These are phyloP conservation scores for Pocillopora meandrina DNA, from an alignment of 92 coral and sea anemone species.

Conservation along the genomic window DNA sequence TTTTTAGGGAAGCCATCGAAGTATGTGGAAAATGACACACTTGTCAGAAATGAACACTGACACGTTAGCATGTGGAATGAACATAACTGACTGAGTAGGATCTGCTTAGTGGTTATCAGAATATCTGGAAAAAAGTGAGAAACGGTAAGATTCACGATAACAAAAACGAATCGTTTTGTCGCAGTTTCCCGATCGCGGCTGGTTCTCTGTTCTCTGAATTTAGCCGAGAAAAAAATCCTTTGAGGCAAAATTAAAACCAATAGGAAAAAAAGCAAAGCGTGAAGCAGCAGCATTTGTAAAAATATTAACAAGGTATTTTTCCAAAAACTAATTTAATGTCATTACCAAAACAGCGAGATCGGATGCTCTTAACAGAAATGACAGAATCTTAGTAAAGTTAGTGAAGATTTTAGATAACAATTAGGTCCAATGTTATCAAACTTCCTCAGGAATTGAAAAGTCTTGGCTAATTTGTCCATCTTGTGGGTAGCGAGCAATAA, in stretches of 20 bases:
- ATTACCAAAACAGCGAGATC: neutral
- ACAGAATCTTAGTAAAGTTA: neutral
- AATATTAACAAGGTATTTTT: neutral
- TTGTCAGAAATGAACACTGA: neutral
- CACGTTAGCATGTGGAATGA: neutral
- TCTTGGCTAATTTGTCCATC: neutral
- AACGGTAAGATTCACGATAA: neutral
- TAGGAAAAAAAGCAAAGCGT: neutral
- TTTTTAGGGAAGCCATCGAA: neutral
- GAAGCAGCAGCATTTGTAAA: neutral
- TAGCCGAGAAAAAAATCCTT: neutral
- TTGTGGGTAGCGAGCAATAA: constrained; percentile 26
- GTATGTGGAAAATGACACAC: constrained; percentile 9
- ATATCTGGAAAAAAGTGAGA: constrained; percentile 9
- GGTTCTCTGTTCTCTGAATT: constrained; percentile 1
- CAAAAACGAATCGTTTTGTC: neutral
- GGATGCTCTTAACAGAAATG: neutral
- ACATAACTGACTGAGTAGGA: neutral
- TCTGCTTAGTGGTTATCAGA: neutral
- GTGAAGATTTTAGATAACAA: neutral
- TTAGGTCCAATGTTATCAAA: neutral
- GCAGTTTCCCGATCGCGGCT: neutral
- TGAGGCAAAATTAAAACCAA: constrained; percentile 3
- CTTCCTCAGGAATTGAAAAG: neutral
- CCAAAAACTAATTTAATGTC: neutral